Conservation (phyloP, 1,140 invertebrate genomes). For the Sinonovacula constricta region DNA sequence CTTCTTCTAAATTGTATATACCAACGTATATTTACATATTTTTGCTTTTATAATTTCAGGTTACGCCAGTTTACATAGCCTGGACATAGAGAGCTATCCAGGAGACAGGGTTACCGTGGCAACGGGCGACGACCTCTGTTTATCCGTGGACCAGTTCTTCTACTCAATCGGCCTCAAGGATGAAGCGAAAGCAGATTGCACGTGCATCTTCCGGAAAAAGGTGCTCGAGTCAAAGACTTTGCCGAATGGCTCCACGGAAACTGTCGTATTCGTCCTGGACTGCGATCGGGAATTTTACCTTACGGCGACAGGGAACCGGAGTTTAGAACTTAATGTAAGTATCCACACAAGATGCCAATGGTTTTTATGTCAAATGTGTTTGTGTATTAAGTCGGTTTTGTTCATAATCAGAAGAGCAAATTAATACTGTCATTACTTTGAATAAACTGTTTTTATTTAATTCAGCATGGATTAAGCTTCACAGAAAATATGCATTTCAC, state of each 20-base stretch:
- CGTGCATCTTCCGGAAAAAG: slow-evolving; percentile 45
- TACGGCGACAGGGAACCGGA: slow-evolving; percentile 11
- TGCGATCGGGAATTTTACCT: slow-evolving; percentile 50
- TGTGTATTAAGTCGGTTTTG: too few species aligned
- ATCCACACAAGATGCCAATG: too few species aligned
- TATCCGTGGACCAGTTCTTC: slow-evolving; percentile 40
- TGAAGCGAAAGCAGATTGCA: slow-evolving; percentile 19
- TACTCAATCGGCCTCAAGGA: slow-evolving; percentile 36
- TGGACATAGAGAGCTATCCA: background rate
- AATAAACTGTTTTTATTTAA: too few species aligned
- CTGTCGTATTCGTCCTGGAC: slow-evolving; percentile 37
- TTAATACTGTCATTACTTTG: background rate
- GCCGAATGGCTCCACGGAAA: slow-evolving; percentile 27
- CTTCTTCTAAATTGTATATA: background rate
- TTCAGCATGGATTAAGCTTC: too few species aligned
- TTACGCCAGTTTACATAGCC: slow-evolving; percentile 8
- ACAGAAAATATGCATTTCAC: too few species aligned
- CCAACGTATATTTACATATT: background rate
- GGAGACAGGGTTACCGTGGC: slow-evolving; percentile 44
- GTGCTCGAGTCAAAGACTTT: slow-evolving; percentile 20
- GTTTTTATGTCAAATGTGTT: too few species aligned
- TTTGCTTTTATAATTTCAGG: too few species aligned
- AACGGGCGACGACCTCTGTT: slow-evolving; percentile 41
- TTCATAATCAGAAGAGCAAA: too few species aligned
- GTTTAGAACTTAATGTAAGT: slow-evolving; percentile 51